Evolutionary conservation across 2,113 vertebrate species (phyloP).

Genomic region (Hippocampus abdominalis): DNA sequence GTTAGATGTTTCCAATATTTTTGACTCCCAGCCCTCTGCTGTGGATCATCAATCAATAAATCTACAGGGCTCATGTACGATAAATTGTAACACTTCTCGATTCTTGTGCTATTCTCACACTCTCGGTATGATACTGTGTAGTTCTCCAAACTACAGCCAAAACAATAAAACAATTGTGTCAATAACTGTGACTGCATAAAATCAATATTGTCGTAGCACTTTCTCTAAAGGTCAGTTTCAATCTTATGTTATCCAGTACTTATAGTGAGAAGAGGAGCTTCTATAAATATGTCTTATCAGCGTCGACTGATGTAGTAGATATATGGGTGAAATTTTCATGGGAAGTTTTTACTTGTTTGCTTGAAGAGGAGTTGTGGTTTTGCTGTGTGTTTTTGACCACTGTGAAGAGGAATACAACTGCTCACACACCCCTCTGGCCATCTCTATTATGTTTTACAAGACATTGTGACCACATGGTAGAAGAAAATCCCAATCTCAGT

Average conservation of each 20-base stretch:
- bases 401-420: slow-evolving; percentile 12
- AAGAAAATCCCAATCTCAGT: background rate
- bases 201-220: background rate
- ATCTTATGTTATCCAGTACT: too few relatives aligned
- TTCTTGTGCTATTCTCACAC: background rate
- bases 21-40: too few relatives aligned
- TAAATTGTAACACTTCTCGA: too few relatives aligned
- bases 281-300: background rate
- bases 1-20: too few relatives aligned
- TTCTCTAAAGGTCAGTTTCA: background rate
- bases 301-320: background rate
- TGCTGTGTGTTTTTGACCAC: slow-evolving; percentile 17
- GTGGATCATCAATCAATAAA: too few relatives aligned
- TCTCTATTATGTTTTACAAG: background rate
- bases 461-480: slow-evolving; percentile 4
- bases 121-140: background rate
- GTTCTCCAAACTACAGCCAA: background rate
- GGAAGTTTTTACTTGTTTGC: background rate
- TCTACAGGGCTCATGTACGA: too few relatives aligned
- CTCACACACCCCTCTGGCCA: background rate
- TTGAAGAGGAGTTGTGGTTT: background rate
- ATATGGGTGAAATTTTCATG: background rate
- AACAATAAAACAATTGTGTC: background rate
- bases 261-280: background rate
- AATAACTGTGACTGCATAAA: background rate